Conservation (phyloP, 1,140 invertebrate species). For the Drosophila ogumai region DNA sequence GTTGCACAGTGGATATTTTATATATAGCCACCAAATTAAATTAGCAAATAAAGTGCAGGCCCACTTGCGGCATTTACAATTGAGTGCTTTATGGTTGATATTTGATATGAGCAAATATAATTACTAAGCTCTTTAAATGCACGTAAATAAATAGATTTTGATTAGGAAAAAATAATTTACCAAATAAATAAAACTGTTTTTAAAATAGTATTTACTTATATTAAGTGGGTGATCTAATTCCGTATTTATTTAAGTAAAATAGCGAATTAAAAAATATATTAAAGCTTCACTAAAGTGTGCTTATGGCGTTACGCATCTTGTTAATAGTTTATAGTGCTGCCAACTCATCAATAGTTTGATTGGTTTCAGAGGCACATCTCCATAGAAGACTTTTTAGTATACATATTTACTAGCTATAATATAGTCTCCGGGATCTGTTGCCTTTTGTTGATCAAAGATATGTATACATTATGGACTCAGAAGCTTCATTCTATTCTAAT, state of each 20-base stretch:
- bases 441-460: background rate
- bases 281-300: too few species aligned
- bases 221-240: too few species aligned
- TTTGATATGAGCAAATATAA: background rate
- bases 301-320: too few species aligned
- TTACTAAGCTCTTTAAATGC: background rate
- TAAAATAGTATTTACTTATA: too few species aligned
- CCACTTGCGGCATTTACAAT: background rate
- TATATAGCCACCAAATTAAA: background rate
- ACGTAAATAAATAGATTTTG: background rate
- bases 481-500: too few species aligned
- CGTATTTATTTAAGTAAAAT: too few species aligned
- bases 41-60: conserved; percentile 11
- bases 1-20: conserved; percentile 36
- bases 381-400: background rate
- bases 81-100: background rate
- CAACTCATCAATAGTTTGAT: too few species aligned
- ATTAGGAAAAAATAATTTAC: background rate
- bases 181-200: background rate
- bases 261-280: too few species aligned
- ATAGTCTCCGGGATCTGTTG: background rate
- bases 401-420: background rate
- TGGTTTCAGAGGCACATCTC: background rate
- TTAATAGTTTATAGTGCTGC: too few species aligned
- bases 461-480: background rate